Evolutionary conservation across 2,888 invertebrate genomes (phyloP), one percentile per base, ranked within the genome.

Genomic region (Aphodius sticticus): DNA sequence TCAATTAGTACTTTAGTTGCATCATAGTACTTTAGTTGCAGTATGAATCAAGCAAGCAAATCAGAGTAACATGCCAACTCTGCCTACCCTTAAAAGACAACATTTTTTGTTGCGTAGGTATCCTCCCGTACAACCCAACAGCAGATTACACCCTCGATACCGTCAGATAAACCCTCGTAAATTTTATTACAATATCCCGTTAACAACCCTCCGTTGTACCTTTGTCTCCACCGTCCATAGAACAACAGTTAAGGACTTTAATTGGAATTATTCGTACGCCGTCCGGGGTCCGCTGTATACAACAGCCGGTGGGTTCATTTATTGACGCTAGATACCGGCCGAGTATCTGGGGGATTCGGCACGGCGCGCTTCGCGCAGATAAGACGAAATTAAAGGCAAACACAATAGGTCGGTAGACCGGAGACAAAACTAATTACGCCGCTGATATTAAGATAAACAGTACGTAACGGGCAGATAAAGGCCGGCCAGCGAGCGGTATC

Each of bases 371-470:
- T 37, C 74, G 9, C 35, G n/a, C 26, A 35, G 74, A 74, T 74
- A 74, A 74, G 74, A 35, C 35, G 74, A 74, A 74, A 74, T 74
- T 74, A 74, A 74, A 74, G 74, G 74, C 74, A 74, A 74, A 74
- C 74, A 74, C 74, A 74, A 74, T 74, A 37, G 74, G 35, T 35
- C 35, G 16, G 74, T 36, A 36, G 26, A 15, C n/a, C 16, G 26
- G 74, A 74, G 36, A 37, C 26, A 74, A 36, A 74, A 74, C 74
- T 74, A 74, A 74, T 74, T 74, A 74, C 74, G 36, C 37, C 74
- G 35, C 35, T 37, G 37, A 74, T 74, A 74, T 74, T 74, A 74
- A 74, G 74, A 74, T 74, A 74, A 74, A 35, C 74, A 35, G 74
- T 37, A 37, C 35, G 36, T 74, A 26, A 12, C 37, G 74, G 35